These are phyloP conservation scores for Falco punctatus DNA, from an alignment of 2,113 vertebrate genomes.

Conservation along the genomic window DNA sequence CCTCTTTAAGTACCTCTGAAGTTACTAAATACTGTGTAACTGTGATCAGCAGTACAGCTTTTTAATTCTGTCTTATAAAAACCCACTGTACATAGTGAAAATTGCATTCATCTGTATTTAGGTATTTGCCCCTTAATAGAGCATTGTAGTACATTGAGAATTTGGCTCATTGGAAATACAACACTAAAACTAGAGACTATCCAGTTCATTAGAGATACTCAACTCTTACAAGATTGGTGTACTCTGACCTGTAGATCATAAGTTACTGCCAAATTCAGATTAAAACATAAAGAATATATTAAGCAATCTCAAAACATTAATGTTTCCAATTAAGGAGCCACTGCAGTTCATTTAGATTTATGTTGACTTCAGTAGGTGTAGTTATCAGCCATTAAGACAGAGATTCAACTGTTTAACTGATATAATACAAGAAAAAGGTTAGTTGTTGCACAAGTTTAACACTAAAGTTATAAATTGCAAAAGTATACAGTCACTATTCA, in stretches of 20 bases:
- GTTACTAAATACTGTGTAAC: not conserved
- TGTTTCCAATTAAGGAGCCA: not conserved
- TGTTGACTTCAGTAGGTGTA: not conserved
- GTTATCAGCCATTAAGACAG: not conserved
- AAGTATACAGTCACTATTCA: not conserved
- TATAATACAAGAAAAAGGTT: not conserved
- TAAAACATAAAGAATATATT: not conserved
- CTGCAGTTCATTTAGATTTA: not conserved
- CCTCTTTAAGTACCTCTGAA: not conserved
- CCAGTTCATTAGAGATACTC: not conserved
- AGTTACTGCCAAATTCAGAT: not conserved
- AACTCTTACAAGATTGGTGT: not conserved
- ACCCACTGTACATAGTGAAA: not conserved
- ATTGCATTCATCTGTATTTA: not conserved
- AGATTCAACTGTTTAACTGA: not conserved
- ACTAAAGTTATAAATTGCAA: not conserved
- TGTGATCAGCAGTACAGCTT: not conserved
- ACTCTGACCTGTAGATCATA: not conserved
- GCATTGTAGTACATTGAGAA: not conserved
- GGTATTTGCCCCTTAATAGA: not conserved
- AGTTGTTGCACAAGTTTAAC: not conserved
- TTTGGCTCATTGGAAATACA: not conserved
- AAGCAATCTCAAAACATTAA: not conserved
- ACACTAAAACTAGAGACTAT: not conserved
- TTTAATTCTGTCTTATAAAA: not conserved